Evolutionary conservation across 2,113 vertebrate genomes (phyloP), one percentile per base, ranked within the genome.

Genomic region (Etheostoma spectabile): DNA sequence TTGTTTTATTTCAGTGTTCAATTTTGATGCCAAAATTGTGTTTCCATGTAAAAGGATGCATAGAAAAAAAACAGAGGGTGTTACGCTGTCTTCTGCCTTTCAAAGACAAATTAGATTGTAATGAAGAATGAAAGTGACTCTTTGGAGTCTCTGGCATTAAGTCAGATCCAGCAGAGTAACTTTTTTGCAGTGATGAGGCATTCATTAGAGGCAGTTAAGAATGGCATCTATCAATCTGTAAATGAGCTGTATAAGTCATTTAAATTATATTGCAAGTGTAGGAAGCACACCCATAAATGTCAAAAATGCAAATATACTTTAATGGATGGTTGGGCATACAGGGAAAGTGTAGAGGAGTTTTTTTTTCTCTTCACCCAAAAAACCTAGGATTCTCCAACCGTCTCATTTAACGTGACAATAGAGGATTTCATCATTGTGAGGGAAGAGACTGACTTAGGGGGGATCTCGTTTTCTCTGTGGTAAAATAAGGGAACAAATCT

Each of bases 181-280:
- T 90, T 91, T 82, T 82, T 65, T 74, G 81, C 82, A 57, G 75
- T 82, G 78, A 94, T 89, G 82, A 93, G 85, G 56, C 69, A 89
- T 93, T 93, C 82, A 93, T 95, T 92, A 91, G 59, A 80, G 79
- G 79, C 82, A 62, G 88, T 93, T 92, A 92, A 71, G 76, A 92
- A 93, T 93, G 92, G 80, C 89, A 93, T 88, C 89, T 93, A 94
- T 95, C 94, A 93, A 91, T 95, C 91, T 79, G 67, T 75, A 89
- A 92, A 92, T 89, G 91, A 94, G 91, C 89, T 84, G 75, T 89
- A 80, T 77, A 91, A 88, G 76, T 89, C 84, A 68, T 75, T 90
- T 90, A 78, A 93, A 93, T 93, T 85, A 77, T 49, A 85, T 59
- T 60, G 79, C 65, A 79, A 87, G 65, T 71, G 74, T 78, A 77